These are phyloP conservation scores for Drosophila littoralis DNA, from an alignment of 1,140 invertebrate genomes.

Conservation along the genomic window DNA sequence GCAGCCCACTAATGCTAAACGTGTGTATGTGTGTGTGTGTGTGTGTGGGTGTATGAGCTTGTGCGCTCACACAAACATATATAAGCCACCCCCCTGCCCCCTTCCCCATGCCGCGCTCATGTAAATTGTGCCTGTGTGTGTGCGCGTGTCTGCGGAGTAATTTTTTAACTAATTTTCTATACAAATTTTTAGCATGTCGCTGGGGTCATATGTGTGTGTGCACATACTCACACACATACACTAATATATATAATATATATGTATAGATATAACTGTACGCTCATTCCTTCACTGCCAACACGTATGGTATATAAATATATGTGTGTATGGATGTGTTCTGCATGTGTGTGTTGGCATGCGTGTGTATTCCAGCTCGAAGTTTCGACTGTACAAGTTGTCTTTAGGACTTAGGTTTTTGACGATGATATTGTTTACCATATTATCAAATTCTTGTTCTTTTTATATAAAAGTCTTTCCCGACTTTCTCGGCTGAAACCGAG, in stretches of 20 bases:
- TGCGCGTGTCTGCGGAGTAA: constrained; percentile 78
- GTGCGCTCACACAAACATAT: constrained; percentile 20
- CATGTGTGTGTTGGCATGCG: constrained; percentile 1
- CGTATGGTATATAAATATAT: neutral
- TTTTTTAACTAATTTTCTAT: constrained; percentile 85
- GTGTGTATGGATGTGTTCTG: neutral
- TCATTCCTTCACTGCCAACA: constrained; percentile 12
- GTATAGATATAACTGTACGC: constrained; percentile 13
- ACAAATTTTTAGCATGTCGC: constrained; percentile 83
- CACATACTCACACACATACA: constrained; percentile 8
- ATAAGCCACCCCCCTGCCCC: constrained; percentile 5
- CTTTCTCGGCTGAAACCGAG: too few relatives aligned
- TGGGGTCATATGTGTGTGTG: constrained; percentile 45
- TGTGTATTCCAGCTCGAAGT: constrained; percentile 15
- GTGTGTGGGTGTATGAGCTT: constrained; percentile 16
- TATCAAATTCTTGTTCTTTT: neutral
- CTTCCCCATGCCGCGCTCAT: neutral
- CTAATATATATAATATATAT: constrained; percentile 24
- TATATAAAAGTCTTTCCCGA: too few relatives aligned
- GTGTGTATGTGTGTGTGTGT: constrained; percentile 23
- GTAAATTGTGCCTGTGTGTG: constrained; percentile 43
- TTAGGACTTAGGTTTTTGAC: too few relatives aligned
- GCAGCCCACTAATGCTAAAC: constrained; percentile 82
- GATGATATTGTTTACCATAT: neutral
- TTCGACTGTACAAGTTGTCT: constrained; percentile 23